Evolutionary conservation across 2,113 vertebrate genomes (phyloP), one percentile per base, ranked within the genome.

Genomic region (Vireo altiloquus): DNA sequence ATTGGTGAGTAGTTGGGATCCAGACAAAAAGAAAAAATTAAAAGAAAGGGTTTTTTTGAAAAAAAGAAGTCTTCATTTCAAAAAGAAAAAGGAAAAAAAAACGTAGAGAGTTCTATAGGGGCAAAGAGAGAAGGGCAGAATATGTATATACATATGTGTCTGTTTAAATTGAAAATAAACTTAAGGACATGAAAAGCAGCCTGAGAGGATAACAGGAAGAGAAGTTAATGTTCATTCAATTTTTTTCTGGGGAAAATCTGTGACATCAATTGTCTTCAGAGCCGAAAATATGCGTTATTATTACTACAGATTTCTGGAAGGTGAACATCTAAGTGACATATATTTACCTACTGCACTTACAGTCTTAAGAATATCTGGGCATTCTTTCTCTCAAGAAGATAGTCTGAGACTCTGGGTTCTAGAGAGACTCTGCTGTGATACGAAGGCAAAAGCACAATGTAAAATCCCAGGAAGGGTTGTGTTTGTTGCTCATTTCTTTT

Each of bases 251-350:
- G 28, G 40, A 85, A 75, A 91, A 40, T 90, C 49, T 88, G 16
- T 87, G 72, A 81, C 33, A 90, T 10, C 21, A 91, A 54, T 80
- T 64, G 13, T 5, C n/a, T 95, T 95, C 75, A 90, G 68, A 95
- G 57, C 5, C 31, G 52, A 87, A 96, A 63, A 31, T 1, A 9
- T 42, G 13, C 2, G 16, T 64, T 23, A 71, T 22, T 81, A 20
- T 35, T 65, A 22, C 70, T 65, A 19, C 70, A 93, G 59, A 92
- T 94, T 96, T 96, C 50, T 82, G 44, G 59, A 82, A 88, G 82
- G 89, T 81, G 71, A 95, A 50, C 31, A 68, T 63, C 46, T 57
- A 85, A 89, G 28, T 49, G 25, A 64, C n/a, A n/a, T 59, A 59
- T 39, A 90, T 84, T 96, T 47, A 90, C 39, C 37, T 89, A 54